phyloP scores from a whole-genome alignment of 2,797 vertebrate species.

The Peromyscus attwateri region DNA sequence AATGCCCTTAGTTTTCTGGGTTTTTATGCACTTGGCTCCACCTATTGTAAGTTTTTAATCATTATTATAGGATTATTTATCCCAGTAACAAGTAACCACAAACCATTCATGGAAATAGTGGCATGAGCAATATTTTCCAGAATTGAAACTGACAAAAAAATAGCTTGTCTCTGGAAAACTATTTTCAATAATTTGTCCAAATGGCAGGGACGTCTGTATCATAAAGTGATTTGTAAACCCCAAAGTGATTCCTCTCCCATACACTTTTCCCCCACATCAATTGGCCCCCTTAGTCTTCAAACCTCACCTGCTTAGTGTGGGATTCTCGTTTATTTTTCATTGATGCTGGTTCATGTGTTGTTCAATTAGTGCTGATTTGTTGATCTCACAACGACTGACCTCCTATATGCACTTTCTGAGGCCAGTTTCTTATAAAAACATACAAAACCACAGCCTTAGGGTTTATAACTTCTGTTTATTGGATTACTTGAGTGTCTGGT shows the following conservation, averaged over 20 bases:
- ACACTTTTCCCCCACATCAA: conserved; percentile 95
- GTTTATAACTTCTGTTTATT: conserved; percentile 98
- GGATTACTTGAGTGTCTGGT: conserved; percentile 98
- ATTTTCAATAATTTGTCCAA: conserved; percentile 97
- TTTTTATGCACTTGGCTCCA: conserved; percentile 96
- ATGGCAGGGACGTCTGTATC: conserved; percentile 85
- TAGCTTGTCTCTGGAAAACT: conserved; percentile 97
- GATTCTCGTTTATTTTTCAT: conserved; percentile 96
- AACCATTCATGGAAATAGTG: conserved; percentile 97
- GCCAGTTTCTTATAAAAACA: conserved; percentile 99
- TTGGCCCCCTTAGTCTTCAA: conserved; percentile 97
- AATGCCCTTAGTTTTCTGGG: conserved; percentile 95
- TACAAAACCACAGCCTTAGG: conserved; percentile 99
- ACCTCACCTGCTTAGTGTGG: conserved; percentile 95
- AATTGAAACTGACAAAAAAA: conserved; percentile 97
- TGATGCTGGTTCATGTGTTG: conserved; percentile 95
- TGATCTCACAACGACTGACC: conserved; percentile 97
- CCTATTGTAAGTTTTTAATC: conserved; percentile 95
- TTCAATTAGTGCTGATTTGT: conserved; percentile 98
- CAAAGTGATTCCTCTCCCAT: conserved; percentile 96
- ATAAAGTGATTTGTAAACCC: conserved; percentile 96
- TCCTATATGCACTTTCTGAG: conserved; percentile 97
- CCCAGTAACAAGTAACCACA: conserved; percentile 97
- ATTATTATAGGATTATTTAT: conserved; percentile 97
- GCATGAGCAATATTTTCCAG: conserved; percentile 98